These are phyloP conservation scores for Cynocephalus volans DNA, from an alignment of 2,113 vertebrate genomes.

Conservation along the genomic window DNA sequence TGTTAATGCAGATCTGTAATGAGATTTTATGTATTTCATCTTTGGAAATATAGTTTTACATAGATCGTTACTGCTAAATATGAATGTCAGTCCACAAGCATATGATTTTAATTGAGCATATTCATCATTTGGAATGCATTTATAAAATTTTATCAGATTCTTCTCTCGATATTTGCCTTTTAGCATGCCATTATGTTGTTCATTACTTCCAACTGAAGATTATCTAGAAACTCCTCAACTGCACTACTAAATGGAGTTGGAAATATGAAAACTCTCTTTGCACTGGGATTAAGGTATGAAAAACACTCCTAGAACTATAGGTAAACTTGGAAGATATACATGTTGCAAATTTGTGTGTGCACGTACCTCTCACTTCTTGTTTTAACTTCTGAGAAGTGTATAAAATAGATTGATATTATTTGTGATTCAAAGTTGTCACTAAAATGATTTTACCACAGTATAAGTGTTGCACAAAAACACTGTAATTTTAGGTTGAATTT, in stretches of 20 bases:
- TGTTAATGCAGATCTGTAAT: not conserved
- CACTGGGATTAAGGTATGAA: not conserved
- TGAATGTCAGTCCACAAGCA: not conserved
- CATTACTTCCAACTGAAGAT: not conserved
- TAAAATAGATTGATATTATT: not conserved
- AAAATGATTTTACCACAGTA: not conserved
- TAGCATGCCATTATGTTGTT: not conserved
- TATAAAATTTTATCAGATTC: not conserved
- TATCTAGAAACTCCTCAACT: not conserved
- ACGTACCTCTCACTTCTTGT: not conserved
- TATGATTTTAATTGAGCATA: not conserved
- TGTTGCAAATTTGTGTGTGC: not conserved
- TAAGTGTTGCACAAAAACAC: not conserved
- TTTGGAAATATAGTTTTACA: not conserved
- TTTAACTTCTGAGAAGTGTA: not conserved
- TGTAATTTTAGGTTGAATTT: not conserved
- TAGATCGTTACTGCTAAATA: not conserved
- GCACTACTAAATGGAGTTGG: not conserved
- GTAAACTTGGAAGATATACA: not conserved
- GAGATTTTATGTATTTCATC: not conserved
- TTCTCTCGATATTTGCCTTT: constrained; percentile 3
- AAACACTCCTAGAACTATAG: not conserved
- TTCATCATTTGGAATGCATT: not conserved
- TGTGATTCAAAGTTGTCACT: not conserved
- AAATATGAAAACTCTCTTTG: not conserved